Evolutionary conservation across 1,140 invertebrate genomes (phyloP).

Genomic region (Drosophila kurseongensis): DNA sequence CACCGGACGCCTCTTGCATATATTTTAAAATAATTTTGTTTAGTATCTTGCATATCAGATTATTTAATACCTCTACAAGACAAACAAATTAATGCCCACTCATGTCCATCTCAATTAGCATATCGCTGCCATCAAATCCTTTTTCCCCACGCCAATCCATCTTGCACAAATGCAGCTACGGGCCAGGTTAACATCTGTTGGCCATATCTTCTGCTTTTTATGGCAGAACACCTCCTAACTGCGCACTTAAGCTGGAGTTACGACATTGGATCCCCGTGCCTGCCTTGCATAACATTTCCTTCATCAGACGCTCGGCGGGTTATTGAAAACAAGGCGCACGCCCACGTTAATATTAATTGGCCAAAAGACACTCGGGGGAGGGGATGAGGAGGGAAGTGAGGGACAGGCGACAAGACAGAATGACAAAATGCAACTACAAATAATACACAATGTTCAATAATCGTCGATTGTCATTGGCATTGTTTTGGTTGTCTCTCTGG

Average conservation of each 20-base stretch:
- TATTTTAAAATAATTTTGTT: background rate
- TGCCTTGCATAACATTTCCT: constrained; percentile 80
- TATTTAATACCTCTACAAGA: constrained; percentile 22
- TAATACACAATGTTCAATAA: constrained; percentile 70
- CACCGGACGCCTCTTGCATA: background rate
- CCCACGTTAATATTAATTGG: constrained; percentile 78
- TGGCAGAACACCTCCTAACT: constrained; percentile 51
- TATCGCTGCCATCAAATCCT: constrained; percentile 43
- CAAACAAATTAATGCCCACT: constrained; percentile 34
- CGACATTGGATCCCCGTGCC: constrained; percentile 54
- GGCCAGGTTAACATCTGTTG: constrained; percentile 25
- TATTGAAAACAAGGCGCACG: constrained; percentile 53
- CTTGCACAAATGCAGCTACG: background rate
- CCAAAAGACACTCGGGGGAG: constrained; percentile 15
- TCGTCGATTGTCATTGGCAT: constrained; percentile 72
- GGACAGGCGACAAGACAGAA: constrained; percentile 70
- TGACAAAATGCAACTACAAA: constrained; percentile 77
- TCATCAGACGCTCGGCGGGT: constrained; percentile 53
- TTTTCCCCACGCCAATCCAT: constrained; percentile 32
- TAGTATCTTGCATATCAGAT: constrained; percentile 15
- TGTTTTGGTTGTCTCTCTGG: constrained; percentile 47
- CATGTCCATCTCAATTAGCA: constrained; percentile 45
- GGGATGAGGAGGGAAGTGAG: no score
- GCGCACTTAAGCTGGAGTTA: constrained; percentile 57
- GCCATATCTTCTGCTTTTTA: constrained; percentile 36